These are phyloP conservation scores for Galeopterus variegatus DNA, from an alignment of 2,113 vertebrate species.

Conservation along the genomic window DNA sequence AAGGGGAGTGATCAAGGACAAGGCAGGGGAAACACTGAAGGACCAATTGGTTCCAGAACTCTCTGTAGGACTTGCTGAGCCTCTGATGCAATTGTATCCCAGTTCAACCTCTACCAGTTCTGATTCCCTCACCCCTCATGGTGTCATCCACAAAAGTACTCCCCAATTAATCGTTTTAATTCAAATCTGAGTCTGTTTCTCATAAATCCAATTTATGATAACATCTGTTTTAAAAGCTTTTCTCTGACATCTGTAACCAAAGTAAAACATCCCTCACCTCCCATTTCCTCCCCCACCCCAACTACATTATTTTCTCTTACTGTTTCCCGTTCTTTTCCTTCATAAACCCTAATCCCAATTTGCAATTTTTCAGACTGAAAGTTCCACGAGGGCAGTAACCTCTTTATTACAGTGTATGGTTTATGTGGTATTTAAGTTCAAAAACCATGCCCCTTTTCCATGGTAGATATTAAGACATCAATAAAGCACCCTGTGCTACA, in stretches of 20 bases:
- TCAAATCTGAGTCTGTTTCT: background rate
- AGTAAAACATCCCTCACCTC: background rate
- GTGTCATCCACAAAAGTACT: background rate
- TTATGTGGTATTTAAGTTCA: background rate
- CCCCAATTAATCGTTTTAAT: background rate
- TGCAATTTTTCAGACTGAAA: slow-evolving; percentile 5
- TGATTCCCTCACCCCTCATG: background rate
- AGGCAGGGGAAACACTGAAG: background rate
- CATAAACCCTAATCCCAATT: background rate
- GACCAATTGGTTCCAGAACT: background rate
- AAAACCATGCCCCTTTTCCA: background rate
- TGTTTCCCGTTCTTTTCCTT: background rate
- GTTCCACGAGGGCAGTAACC: background rate
- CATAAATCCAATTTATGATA: background rate
- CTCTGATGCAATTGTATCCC: background rate
- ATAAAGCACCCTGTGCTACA: background rate
- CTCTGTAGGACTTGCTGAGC: background rate
- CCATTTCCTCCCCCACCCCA: too few relatives aligned
- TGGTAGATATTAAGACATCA: background rate
- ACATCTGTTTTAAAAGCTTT: background rate
- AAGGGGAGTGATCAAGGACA: background rate
- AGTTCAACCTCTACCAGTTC: background rate
- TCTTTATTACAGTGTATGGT: background rate
- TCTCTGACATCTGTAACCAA: background rate
- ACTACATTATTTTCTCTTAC: background rate